Base-by-base conservation (phyloP, 92 coral and sea anemone genomes). In the Phenganax subtilis region DNA sequence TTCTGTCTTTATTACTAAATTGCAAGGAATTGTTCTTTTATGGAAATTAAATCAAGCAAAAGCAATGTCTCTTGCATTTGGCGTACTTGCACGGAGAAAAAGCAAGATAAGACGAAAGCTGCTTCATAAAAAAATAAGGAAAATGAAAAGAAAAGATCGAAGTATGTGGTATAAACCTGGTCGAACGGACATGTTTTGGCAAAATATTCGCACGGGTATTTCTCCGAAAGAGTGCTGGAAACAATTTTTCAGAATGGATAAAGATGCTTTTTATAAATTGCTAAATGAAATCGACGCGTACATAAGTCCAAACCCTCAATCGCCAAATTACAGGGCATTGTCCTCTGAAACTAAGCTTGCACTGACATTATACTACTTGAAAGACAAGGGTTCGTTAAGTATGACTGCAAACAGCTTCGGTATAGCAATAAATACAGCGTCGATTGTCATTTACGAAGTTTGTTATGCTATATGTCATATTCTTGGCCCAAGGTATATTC, bases 381-480 rank as follows among this genome's bases (percentile, higher is more conserved):
- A 87, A 74, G 92, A 87, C 87, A 84, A 88, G 9, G 88, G 92
- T 8, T 80, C 82, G 54, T 52, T 89, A 53, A 74, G 82, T 54
- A 82, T 87, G 89, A 87, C 90, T 69, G 92, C 86, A 51, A 89
- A 86, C 63, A 83, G 81, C 25, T 89, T 89, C 71, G 88, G 92
- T 71, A 80, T 84, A 61, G 85, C 69, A 72, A 56, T 74, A 54
- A 57, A 57, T 76, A 89, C 86, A 71, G 92, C 79, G 75, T 81
- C 88, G 70, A 72, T 51, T 51, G 75, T 72, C 58, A 83, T 82
- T 60, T 29, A 73, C 60, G 86, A 84, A 52, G 90, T 89, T 81
- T 89, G 88, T 68, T 20, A 76, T 31, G 90, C 85, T 12, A 81
- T 89, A 44, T 66, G 73, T 74, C 54, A 58, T 60, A 52, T 66